Percentiles rank a stretch among this genome's conserved stretches.
These are phyloP conservation scores for Recurvirostra avosetta DNA, from an alignment of 2,113 vertebrate species.

Conservation along the genomic window DNA sequence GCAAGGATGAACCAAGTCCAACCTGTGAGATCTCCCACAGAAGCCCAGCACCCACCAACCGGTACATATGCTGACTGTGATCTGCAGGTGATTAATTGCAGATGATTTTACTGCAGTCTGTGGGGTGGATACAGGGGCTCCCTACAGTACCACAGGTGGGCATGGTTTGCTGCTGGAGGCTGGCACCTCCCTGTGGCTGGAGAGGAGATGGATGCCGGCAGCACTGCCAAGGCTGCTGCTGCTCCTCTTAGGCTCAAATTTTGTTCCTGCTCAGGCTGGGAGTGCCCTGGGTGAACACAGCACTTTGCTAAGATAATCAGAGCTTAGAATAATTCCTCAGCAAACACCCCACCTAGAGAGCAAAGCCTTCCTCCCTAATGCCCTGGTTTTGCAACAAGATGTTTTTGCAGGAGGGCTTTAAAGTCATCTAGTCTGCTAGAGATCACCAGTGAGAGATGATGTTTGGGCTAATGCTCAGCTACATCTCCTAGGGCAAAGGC, in stretches of 20 bases:
- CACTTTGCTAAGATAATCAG: not conserved
- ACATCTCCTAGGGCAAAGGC: conserved; percentile 47
- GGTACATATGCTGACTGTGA: not conserved
- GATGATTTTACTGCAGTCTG: not conserved
- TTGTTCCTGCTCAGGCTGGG: not conserved
- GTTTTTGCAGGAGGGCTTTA: not conserved
- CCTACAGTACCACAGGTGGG: not conserved
- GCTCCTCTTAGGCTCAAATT: not conserved
- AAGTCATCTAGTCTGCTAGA: not conserved
- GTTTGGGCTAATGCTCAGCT: conserved; percentile 15
- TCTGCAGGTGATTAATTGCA: not conserved
- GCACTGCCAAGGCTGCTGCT: not conserved
- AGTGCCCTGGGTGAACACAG: not conserved
- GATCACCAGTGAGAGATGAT: not conserved
- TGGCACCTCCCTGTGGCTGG: not conserved
- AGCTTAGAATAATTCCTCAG: conserved; percentile 19
- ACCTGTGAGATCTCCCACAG: not conserved
- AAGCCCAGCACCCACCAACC: not conserved
- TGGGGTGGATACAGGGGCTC: not conserved
- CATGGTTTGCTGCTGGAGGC: not conserved
- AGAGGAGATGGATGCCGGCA: not conserved
- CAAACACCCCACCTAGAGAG: conserved; percentile 25
- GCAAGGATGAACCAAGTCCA: not conserved
- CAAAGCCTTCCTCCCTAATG: not conserved
- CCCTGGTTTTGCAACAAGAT: not conserved